phyloP scores from a whole-genome alignment of 2,113 vertebrate genomes.

The Anarrhichthys ocellatus region DNA sequence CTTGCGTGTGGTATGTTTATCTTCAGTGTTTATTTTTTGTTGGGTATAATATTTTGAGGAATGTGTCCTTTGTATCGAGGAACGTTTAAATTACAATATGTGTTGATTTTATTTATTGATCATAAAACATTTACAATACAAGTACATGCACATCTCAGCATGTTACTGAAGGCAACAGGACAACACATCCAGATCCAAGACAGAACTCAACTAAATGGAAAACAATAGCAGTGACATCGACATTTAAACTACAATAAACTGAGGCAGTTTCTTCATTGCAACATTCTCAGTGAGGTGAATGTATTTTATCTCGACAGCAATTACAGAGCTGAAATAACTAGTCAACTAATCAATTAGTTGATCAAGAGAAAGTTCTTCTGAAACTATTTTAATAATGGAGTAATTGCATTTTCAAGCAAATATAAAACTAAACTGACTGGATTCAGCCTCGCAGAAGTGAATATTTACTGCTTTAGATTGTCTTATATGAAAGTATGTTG shows the following conservation, averaged over 20 bases:
- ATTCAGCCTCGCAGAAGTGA: too few relatives aligned
- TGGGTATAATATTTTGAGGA: neutral
- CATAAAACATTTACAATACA: neutral
- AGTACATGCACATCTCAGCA: neutral
- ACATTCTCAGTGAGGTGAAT: neutral
- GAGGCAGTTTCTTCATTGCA: neutral
- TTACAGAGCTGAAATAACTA: neutral
- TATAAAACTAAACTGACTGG: neutral
- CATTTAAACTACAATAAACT: neutral
- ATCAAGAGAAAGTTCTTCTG: neutral
- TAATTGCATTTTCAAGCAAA: neutral
- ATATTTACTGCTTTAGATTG: neutral
- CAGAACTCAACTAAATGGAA: neutral
- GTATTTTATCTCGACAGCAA: too few relatives aligned
- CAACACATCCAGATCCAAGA: neutral
- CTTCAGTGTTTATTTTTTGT: neutral
- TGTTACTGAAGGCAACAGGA: neutral
- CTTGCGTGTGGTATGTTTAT: neutral
- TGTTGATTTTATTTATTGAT: neutral
- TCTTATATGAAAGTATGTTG: neutral
- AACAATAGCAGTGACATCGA: neutral
- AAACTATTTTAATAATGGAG: neutral
- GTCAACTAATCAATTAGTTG: neutral
- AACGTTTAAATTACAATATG: neutral
- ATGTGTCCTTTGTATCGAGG: neutral